A percentile compares a stretch with the other conserved stretches of the same genome.
Evolutionary conservation across 2,113 vertebrate genomes (phyloP).

Genomic region (Glaucomys volans): DNA sequence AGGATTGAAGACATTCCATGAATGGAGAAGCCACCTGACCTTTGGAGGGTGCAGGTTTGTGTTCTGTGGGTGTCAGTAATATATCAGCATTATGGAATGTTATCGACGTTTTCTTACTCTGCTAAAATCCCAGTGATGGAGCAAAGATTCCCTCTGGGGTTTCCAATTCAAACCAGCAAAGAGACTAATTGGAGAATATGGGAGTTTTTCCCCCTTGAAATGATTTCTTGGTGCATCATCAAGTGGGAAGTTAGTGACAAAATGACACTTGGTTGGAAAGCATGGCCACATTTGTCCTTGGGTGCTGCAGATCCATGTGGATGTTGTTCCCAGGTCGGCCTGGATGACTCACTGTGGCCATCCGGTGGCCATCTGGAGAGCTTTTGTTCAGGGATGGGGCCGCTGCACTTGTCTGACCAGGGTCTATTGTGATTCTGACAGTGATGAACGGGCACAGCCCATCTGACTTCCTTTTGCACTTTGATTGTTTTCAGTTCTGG

Average conservation of each 20-base stretch:
- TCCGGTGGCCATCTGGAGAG: neutral
- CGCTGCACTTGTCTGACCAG: accelerated
- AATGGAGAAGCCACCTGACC: neutral
- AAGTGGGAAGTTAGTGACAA: too few species aligned
- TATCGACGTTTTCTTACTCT: neutral
- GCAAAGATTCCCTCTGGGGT: neutral
- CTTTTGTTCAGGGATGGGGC: neutral
- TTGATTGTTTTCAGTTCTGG: accelerated
- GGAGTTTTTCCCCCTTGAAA: neutral
- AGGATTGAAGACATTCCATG: too few species aligned
- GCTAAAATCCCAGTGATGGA: neutral
- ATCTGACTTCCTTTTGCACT: neutral
- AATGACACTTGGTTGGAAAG: neutral
- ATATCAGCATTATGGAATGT: neutral
- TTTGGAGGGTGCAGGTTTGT: too few species aligned
- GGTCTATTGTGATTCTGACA: neutral
- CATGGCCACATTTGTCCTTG: neutral
- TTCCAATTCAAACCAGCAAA: neutral
- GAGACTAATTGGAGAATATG: neutral
- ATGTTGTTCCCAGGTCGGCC: neutral
- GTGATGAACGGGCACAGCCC: neutral
- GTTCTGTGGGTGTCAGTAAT: accelerated
- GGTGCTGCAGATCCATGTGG: accelerated
- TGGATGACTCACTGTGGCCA: too few species aligned
- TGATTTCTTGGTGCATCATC: accelerated